Base-by-base conservation (phyloP, 2,888 invertebrate species). In the Pasiphila rectangulata region DNA sequence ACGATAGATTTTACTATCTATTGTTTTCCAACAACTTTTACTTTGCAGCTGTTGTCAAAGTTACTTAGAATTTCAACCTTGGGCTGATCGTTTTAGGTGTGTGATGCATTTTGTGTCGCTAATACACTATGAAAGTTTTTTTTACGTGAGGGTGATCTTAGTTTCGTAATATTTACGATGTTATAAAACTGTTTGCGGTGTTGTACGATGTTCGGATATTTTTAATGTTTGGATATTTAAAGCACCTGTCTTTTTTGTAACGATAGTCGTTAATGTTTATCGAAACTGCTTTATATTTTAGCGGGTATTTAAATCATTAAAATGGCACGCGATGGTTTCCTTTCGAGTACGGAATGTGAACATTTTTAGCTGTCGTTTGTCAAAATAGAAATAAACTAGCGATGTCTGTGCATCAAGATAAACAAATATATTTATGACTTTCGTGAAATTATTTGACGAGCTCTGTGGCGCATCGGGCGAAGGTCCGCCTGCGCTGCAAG, bases 181-280 rank as follows among this genome's bases (percentile, higher is more conserved):
- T 74, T 77, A 85, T 88, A 87, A 87, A 86, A 85, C 73, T 80
- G 87, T 84, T 79, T 79, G 85, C 81, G 86, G 86, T 73, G 65
- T 56, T 80, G 83, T 78, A 71, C 69, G 58, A 57, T 75, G 51
- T 51, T 75, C 67, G 69, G 63, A 69, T 73, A 69, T 67, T 74
- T 46, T 47, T 47, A 47, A 37, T 72, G 39, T 46, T 74, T 67
- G 67, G 63, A 68, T 73, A 69, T 64, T 75, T 75, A 62, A 74
- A 77, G 81, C 82, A 81, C 81, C 82, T 81, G 79, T 76, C 79
- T 67, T 71, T 68, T 65, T 71, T 67, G 67, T 69, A 68, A 69
- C 69, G 71, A 71, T 70, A 69, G 62, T 65, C 63, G 64, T 62
- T 67, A 67, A 70, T 64, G 66, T 67, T 69, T 66, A 68, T 70